Percentiles rank a stretch among this genome's conserved stretches.
Conservation (phyloP, 2,113 vertebrate species). For the Phaetusa simplex region DNA sequence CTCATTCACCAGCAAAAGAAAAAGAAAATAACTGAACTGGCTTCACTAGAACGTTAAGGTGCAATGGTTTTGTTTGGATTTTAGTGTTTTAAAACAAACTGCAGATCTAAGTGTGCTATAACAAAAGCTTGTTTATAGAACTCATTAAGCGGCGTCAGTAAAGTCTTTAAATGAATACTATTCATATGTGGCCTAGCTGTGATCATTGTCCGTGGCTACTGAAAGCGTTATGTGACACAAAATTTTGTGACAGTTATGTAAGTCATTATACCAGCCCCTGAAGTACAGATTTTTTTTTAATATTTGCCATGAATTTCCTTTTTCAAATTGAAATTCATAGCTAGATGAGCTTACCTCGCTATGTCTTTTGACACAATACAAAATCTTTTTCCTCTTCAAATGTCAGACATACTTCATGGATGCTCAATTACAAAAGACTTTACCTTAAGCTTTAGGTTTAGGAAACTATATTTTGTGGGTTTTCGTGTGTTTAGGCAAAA, state of each 20-base stretch:
- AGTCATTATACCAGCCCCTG: not conserved
- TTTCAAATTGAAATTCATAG: not conserved
- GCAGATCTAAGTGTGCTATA: not conserved
- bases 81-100: not conserved
- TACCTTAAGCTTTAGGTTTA: not conserved
- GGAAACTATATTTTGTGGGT: not conserved
- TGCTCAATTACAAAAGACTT: not conserved
- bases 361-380: not conserved
- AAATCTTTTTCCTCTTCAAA: not conserved
- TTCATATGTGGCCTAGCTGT: not conserved
- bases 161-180: not conserved
- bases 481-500: not conserved
- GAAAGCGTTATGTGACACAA: not conserved
- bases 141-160: not conserved
- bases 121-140: not conserved
- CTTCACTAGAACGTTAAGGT: not conserved
- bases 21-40: not conserved
- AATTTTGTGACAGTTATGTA: not conserved
- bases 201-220: not conserved
- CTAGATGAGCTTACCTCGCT: not conserved
- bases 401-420: not conserved
- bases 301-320: not conserved
- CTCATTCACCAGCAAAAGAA: not conserved
- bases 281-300: not conserved
- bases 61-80: not conserved